Evolutionary conservation across 2,888 invertebrate species (phyloP).

Genomic region (Cheilosia vulpina): DNA sequence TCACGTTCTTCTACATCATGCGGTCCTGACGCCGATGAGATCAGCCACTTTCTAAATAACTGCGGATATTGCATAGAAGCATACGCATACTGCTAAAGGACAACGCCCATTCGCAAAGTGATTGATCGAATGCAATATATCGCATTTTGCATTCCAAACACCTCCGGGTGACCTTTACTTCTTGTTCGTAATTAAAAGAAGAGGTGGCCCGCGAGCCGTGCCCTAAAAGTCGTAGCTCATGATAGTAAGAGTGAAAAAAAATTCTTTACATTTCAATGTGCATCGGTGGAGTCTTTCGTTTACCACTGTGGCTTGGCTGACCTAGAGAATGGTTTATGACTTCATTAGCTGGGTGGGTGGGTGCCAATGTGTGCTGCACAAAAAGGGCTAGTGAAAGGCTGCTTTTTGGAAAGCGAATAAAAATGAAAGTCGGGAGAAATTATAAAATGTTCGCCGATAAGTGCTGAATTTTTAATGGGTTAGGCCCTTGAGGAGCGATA

Average conservation of each 20-base stretch:
- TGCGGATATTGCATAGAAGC: background rate
- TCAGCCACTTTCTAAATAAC: slow-evolving; percentile 59
- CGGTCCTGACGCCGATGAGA: slow-evolving; percentile 49
- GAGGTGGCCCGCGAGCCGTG: slow-evolving; percentile 22
- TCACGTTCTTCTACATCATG: slow-evolving; percentile 20
- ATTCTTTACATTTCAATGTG: slow-evolving; percentile 34
- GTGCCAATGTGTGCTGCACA: background rate
- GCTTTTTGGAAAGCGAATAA: slow-evolving; percentile 20
- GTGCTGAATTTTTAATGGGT: no score
- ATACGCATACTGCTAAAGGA: slow-evolving; percentile 37
- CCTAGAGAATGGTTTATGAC: slow-evolving; percentile 47
- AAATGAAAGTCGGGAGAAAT: slow-evolving; percentile 19
- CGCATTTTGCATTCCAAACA: slow-evolving; percentile 46
- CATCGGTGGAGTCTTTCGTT: background rate
- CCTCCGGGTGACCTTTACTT: slow-evolving; percentile 20
- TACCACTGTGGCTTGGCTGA: slow-evolving; percentile 9
- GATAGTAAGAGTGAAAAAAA: slow-evolving; percentile 19
- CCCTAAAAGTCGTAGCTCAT: slow-evolving; percentile 41
- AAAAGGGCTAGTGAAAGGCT: slow-evolving; percentile 21
- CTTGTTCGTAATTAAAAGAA: slow-evolving; percentile 33
- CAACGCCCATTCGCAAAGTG: slow-evolving; percentile 36
- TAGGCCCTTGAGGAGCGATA: no score
- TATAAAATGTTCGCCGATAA: background rate
- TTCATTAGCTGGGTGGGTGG: slow-evolving; percentile 3
- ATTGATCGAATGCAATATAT: slow-evolving; percentile 9